phyloP scores from a whole-genome alignment of 1,140 invertebrate genomes.

The Homarus americanus region DNA sequence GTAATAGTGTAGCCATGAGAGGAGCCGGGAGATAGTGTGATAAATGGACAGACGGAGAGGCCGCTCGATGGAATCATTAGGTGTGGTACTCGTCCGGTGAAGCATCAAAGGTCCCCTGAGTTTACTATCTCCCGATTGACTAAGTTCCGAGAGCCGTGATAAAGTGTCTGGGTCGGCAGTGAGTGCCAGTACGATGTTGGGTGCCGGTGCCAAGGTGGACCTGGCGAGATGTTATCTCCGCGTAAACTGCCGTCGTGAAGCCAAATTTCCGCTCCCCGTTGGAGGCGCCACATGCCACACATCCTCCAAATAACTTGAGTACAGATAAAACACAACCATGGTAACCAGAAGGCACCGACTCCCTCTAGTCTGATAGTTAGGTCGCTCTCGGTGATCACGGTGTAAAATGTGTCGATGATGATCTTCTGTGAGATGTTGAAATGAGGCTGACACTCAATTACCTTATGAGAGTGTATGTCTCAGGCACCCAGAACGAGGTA shows the following conservation, averaged over 20 bases:
- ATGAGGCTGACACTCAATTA: no score
- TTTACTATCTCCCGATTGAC: background rate
- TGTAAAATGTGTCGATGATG: no score
- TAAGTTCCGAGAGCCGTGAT: conserved; percentile 8
- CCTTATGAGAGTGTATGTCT: no score
- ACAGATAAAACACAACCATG: background rate
- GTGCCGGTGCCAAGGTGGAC: conserved; percentile 32
- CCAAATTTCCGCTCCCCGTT: background rate
- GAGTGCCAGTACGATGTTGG: conserved; percentile 16
- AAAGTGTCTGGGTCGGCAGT: conserved; percentile 28
- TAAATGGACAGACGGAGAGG: no score
- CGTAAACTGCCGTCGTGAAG: background rate
- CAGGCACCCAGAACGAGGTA: no score
- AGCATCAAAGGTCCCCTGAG: background rate
- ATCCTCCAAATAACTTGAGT: conserved; percentile 16
- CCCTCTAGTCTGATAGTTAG: no score
- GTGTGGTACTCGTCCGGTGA: no score
- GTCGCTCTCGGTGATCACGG: no score
- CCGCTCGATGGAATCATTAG: no score
- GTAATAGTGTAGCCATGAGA: no score
- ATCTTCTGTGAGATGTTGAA: no score
- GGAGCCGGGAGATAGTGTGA: no score
- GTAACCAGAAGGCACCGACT: background rate
- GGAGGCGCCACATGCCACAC: background rate
- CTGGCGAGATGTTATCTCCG: conserved; percentile 20